Evolutionary conservation across 2,113 vertebrate species (phyloP), one percentile per base, ranked within the genome.

Genomic region (Machaerirhynchus nigripectus): DNA sequence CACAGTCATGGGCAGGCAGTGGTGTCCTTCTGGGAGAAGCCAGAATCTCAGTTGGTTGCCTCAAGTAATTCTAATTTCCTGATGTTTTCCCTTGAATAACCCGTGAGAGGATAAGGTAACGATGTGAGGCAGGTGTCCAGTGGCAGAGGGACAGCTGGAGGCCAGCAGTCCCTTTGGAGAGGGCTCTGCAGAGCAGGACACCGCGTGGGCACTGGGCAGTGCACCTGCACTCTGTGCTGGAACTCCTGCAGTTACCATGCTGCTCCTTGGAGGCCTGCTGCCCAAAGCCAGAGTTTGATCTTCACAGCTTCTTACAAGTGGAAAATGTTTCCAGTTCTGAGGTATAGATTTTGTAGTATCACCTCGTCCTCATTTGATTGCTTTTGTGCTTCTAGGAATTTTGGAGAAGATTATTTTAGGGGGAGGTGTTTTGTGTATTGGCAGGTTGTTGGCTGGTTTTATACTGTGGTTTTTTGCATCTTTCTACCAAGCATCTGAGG

Each of bases 331-430:
- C 52, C 30, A 33, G 0, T 64, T 69, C 59, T 2, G 70, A 11
- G 15, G 2, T 73, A 27, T 40, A 47, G 35, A 44, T 76, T 94
- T 87, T 90, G 21, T 79, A 65, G 37, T 59, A 71, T 7, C 44
- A 33, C 15, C 47, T 77, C 0, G 0, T 49, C 44, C 49, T 68
- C 37, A 2, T 26, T 68, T 1, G 2, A 7, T 49, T 68, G 20
- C 11, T 64, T 76, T 59, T 50, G 4, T 68, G 53, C 67, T 60
- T 73, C 21, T 52, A 76, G 57, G 40, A 69, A 18, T 68, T 76
- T 64, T 27, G 33, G 53, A 33, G 35, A 15, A 85, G 49, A 14
- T 56, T 1, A 61, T 37, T 88, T 73, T 37, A 59, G 50, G 78
- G 44, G 75, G 46, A 69, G 27, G 7, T 73, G 10, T 24, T 85